A percentile compares a stretch with the other conserved stretches of the same genome.
phyloP scores from a whole-genome alignment of 2,888 invertebrate species.

The Machimus atricapillus region DNA sequence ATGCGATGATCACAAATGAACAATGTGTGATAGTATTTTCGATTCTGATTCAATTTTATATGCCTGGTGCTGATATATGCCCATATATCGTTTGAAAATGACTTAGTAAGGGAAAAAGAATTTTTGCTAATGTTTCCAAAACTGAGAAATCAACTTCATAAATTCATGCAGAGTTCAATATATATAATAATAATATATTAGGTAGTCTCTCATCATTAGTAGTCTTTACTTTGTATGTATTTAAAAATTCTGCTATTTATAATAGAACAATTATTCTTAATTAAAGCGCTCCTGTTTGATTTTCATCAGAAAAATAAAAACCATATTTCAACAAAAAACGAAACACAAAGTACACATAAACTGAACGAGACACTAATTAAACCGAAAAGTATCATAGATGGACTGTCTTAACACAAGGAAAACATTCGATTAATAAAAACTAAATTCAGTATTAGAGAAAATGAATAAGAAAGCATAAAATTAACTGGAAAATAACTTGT shows the following conservation, averaged over 20 bases:
- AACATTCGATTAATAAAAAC: background rate
- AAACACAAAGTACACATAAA: constrained; percentile 10
- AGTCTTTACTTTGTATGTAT: constrained; percentile 20
- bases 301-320: constrained; percentile 40
- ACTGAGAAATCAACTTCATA: constrained; percentile 35
- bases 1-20: background rate
- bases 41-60: constrained; percentile 5
- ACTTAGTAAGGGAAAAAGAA: constrained; percentile 28
- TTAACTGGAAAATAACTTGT: constrained; percentile 28
- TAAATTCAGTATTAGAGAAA: background rate
- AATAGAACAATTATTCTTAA: constrained; percentile 45
- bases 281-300: constrained; percentile 52
- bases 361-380: constrained; percentile 2
- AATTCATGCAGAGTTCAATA: constrained; percentile 30
- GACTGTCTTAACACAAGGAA: background rate
- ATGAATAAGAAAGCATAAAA: constrained; percentile 25
- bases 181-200: constrained; percentile 13
- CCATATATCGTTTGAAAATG: constrained; percentile 23
- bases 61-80: constrained; percentile 15
- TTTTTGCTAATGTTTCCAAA: constrained; percentile 33
- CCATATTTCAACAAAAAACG: constrained; percentile 16
- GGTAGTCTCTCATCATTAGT: constrained; percentile 26
- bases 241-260: constrained; percentile 36
- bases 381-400: background rate
- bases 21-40: constrained; percentile 1